A percentile compares a stretch with the other conserved stretches of the same genome.
Conservation (phyloP, 2,113 vertebrate genomes). For the Gasterosteus aculeatus region DNA sequence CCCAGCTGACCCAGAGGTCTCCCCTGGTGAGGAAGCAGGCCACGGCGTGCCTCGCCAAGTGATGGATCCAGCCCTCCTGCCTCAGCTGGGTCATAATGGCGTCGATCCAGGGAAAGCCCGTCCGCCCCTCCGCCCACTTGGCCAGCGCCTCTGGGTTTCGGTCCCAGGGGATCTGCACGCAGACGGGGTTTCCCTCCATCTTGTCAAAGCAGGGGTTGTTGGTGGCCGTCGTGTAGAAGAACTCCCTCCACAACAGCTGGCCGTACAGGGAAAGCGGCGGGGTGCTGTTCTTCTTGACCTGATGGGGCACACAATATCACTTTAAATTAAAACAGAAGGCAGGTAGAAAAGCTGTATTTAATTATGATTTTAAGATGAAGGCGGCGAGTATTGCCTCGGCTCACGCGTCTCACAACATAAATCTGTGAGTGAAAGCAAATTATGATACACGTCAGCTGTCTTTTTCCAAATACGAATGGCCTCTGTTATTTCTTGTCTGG, state of each 20-base stretch:
- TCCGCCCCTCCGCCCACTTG: conserved; percentile 96
- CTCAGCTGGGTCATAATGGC: conserved; percentile 73
- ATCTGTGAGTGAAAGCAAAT: not conserved
- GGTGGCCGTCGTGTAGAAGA: conserved; percentile 95
- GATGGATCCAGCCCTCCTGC: conserved; percentile 73
- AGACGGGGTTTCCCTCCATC: conserved; percentile 97
- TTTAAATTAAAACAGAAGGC: not conserved
- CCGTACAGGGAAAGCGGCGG: conserved; percentile 94
- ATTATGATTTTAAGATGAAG: not conserved
- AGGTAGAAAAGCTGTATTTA: not conserved
- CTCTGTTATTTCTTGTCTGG: not conserved
- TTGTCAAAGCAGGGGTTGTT: conserved; percentile 97
- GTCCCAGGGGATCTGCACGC: conserved; percentile 97
- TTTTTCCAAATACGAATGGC: not conserved
- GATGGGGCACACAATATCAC: not conserved
- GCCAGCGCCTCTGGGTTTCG: conserved; percentile 93
- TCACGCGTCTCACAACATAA: not conserved
- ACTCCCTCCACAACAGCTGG: conserved; percentile 95
- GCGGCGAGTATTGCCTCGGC: not conserved
- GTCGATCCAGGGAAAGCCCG: conserved; percentile 77
- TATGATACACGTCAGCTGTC: not conserved
- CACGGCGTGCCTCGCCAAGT: conserved; percentile 64
- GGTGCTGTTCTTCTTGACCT: conserved; percentile 94
- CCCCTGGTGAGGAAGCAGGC: conserved; percentile 95
- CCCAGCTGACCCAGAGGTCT: conserved; percentile 98